phyloP scores from a whole-genome alignment of 2,888 invertebrate genomes.

The Macrophya alboannulata region DNA sequence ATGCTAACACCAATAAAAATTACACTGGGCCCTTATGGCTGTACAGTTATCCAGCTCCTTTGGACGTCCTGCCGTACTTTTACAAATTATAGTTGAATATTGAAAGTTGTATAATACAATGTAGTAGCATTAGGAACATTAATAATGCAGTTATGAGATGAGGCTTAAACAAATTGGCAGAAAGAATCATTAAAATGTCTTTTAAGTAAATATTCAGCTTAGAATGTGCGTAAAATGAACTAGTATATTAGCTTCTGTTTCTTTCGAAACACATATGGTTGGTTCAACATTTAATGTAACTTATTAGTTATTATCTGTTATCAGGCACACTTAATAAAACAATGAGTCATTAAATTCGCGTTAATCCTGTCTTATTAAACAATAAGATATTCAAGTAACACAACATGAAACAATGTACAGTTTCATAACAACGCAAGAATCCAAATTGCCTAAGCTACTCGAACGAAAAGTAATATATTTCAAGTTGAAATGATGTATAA shows the following conservation, averaged over 20 bases:
- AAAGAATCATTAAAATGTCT: not conserved
- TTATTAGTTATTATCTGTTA: constrained; percentile 19
- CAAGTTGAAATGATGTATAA: not conserved
- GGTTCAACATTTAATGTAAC: not conserved
- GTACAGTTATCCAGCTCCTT: constrained; percentile 85
- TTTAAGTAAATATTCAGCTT: not conserved
- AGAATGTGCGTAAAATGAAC: not conserved
- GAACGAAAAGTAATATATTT: not conserved
- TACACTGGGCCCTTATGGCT: constrained; percentile 85
- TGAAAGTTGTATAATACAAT: constrained; percentile 6
- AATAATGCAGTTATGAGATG: too few relatives aligned
- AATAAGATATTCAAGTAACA: not conserved
- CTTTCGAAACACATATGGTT: constrained; percentile 5
- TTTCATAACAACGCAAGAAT: too few relatives aligned
- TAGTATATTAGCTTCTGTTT: not conserved
- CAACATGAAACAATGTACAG: not conserved
- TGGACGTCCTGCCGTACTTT: constrained; percentile 88
- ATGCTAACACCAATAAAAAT: constrained; percentile 79
- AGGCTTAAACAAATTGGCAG: not conserved
- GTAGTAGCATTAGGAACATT: too few relatives aligned
- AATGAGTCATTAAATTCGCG: not conserved
- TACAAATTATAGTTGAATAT: constrained; percentile 62
- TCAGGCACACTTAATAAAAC: constrained; percentile 4
- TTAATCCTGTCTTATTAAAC: not conserved
- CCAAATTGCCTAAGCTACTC: not conserved